Base-by-base conservation (phyloP, 2,113 vertebrate species). In the Raja brachyura region DNA sequence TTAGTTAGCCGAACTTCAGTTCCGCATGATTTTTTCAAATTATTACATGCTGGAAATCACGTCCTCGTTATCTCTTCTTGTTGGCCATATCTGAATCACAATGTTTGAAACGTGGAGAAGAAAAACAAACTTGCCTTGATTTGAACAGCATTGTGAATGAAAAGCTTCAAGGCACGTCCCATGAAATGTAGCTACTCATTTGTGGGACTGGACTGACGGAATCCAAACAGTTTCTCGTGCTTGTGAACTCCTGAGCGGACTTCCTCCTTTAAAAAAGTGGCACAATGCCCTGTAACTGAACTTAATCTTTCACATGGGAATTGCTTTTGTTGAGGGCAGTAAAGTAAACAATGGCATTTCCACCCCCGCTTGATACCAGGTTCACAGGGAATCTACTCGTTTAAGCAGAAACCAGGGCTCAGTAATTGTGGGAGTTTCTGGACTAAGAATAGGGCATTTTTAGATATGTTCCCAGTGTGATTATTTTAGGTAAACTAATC, bases 301-400 rank as follows among this genome's bases (percentile, higher is more conserved):
- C 96, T 97, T 96, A 48, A 97, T 97, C 96, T 97, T 98, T 99
- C 98, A 98, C 98, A 96, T 99, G 98, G 98, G 99, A 99, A 99
- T 98, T 97, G 96, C 97, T 96, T 97, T 97, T 97, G 95, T 97
- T 97, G 95, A 97, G 96, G 96, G 96, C 97, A 97, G 98, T 98
- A 97, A 97, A 96, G 97, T 97, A 98, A 97, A 99, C 98, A 99
- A 99, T 99, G 97, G 97, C 96, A 97, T 97, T 99, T 99, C 98
- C 70, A 73, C 70, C 70, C 98, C 96, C 98, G 96, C 97, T 96
- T 96, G 96, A 97, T 98, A 97, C 97, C 97, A 97, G 96, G 96
- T 98, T 97, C 96, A 96, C 95, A 96, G 97, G 96, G 96, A 95
- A 94, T 96, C 96, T 95, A 96, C 18, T 92, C 88, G 66, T 92